Conservation (phyloP, 2,888 invertebrate genomes). For the Andrena haemorrhoa region DNA sequence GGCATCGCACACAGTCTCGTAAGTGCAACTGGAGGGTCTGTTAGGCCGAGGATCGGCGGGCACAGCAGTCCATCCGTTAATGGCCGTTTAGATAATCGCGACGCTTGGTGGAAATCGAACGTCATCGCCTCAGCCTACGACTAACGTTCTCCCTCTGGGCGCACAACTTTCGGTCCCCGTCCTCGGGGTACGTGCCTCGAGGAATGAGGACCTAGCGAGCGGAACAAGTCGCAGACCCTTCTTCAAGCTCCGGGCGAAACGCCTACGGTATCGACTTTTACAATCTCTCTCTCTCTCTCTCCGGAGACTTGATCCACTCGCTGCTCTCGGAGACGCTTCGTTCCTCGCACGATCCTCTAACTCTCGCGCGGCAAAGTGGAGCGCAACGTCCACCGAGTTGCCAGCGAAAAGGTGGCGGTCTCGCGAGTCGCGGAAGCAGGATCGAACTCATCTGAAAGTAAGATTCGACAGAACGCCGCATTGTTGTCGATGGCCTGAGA, state of each 20-base stretch:
- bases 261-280: neutral
- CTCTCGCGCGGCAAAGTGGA: neutral
- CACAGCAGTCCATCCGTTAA: constrained; percentile 25
- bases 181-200: neutral
- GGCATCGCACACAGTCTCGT: constrained; percentile 98
- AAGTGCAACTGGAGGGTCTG: constrained; percentile 86
- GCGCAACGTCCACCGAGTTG: neutral
- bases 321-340: constrained; percentile 11
- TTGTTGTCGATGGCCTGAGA: neutral
- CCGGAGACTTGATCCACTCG: neutral
- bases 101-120: constrained; percentile 32
- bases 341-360: constrained; percentile 35
- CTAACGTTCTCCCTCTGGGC: constrained; percentile 29
- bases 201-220: neutral
- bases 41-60: neutral
- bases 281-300: neutral
- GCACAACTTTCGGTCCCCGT: constrained; percentile 9
- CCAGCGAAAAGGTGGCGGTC: neutral
- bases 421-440: neutral
- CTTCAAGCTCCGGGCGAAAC: no score
- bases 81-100: constrained; percentile 9
- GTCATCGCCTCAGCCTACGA: constrained; percentile 53
- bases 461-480: constrained; percentile 16
- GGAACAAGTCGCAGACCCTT: neutral
- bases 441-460: constrained; percentile 34